Base-by-base conservation (phyloP, 2,113 vertebrate genomes). In the Petaurus breviceps region DNA sequence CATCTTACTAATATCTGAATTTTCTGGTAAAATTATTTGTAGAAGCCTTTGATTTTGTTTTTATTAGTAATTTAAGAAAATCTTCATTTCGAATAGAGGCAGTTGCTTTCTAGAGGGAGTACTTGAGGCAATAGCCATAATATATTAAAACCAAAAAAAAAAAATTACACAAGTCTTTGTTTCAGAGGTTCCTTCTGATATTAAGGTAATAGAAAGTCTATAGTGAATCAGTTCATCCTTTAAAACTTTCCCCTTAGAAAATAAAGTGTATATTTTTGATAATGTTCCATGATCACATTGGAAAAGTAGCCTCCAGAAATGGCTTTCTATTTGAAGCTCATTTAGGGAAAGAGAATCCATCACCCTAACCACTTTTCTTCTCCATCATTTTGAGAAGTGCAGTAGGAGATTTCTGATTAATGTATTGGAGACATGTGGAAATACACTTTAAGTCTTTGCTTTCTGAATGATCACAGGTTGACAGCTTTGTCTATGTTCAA, bases 341-440 rank as follows among this genome's bases (percentile, higher is more conserved):
- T 95, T 94, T 95, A 96, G n/a, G 49, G 49, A 91, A 91, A 84
- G 43, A 68, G 2, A 96, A 89, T 95, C n/a, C n/a, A 43, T 84
- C 68, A 84, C 47, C 97, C 96, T 54, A 46, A 14, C 50, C 46
- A 89, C 1, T 55, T 96, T 90, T 95, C 6, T 52, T 84, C 53
- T 94, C 68, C 23, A 94, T 90, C 23, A 57, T 46, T 90, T 3
- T 3, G 91, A 68, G 92, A 95, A 51, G n/a, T 93, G 24, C 12
- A 54, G 24, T 84, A 84, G 2, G 51, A 55, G 57, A 92, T 91
- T 97, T 94, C 24, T 95, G 26, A 54, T 93, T 7, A 96, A 51
- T 51, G 1, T 54, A 10, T 97, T 96, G 95, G 92, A 97, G 92
- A 90, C 24, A 47, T 0, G 0, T 0, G 46, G 92, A 94, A 91